phyloP scores from a whole-genome alignment of 2,888 invertebrate species.

The Tetheella fluctuosa region DNA sequence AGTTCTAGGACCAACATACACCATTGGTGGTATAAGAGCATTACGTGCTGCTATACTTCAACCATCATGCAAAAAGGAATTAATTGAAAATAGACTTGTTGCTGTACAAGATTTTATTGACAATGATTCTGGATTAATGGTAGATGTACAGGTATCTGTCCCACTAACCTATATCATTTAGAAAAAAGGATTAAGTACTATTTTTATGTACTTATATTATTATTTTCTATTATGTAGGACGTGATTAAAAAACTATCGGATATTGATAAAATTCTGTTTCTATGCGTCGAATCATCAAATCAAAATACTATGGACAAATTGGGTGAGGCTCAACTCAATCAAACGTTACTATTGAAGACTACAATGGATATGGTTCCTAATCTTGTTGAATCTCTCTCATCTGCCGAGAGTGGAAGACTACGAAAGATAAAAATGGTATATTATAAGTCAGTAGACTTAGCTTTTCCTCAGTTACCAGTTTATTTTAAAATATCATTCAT shows the following conservation, averaged over 20 bases:
- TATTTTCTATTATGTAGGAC: conserved; percentile 68
- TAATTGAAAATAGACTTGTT: conserved; percentile 88
- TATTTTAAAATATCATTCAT: no score
- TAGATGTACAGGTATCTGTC: conserved; percentile 85
- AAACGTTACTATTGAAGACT: conserved; percentile 90
- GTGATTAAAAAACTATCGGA: conserved; percentile 88
- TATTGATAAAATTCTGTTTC: conserved; percentile 90
- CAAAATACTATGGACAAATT: conserved; percentile 76
- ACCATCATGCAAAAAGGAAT: conserved; percentile 87
- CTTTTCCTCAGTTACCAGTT: background rate
- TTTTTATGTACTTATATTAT: no score
- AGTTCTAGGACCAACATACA: conserved; percentile 72
- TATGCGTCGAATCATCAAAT: conserved; percentile 76
- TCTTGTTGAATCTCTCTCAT: conserved; percentile 82
- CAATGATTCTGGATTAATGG: conserved; percentile 86
- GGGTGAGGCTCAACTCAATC: conserved; percentile 91
- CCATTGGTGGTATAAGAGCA: conserved; percentile 88
- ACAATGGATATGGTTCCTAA: conserved; percentile 89
- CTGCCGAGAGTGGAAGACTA: conserved; percentile 82
- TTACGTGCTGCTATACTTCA: conserved; percentile 92
- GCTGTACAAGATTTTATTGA: conserved; percentile 90
- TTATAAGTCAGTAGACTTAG: no score
- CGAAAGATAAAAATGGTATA: conserved; percentile 84
- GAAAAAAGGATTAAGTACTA: background rate
- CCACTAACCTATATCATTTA: background rate